These are phyloP conservation scores for Pinna nobilis DNA, from an alignment of 1,140 invertebrate species.

Conservation along the genomic window DNA sequence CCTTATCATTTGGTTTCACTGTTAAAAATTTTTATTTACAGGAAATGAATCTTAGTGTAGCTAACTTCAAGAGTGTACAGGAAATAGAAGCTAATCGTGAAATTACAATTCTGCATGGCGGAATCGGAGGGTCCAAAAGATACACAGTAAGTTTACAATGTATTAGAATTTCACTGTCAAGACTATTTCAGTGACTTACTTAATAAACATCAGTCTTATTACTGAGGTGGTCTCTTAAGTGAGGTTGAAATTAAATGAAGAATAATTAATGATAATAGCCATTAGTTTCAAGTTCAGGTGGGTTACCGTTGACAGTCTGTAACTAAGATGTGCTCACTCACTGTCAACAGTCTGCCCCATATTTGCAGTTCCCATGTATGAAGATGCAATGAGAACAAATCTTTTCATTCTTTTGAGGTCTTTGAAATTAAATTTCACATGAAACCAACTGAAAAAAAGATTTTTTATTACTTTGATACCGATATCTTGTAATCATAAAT, in stretches of 20 bases:
- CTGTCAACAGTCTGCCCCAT: too few relatives aligned
- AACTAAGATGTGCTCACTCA: not conserved
- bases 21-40: constrained; percentile 44
- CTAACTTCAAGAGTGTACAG: constrained; percentile 55
- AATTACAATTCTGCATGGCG: constrained; percentile 62
- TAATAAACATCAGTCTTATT: not conserved
- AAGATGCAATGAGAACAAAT: too few relatives aligned
- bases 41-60: constrained; percentile 56
- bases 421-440: too few relatives aligned
- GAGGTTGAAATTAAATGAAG: not conserved
- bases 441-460: too few relatives aligned
- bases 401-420: too few relatives aligned
- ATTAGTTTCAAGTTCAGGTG: not conserved
- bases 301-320: not conserved
- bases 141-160: constrained; percentile 32
- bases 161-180: too few relatives aligned
- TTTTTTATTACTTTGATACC: too few relatives aligned
- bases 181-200: not conserved
- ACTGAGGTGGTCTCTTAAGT: not conserved
- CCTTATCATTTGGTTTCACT: too few relatives aligned
- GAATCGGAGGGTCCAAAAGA: constrained; percentile 55
- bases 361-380: too few relatives aligned
- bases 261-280: too few relatives aligned
- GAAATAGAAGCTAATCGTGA: constrained; percentile 54
- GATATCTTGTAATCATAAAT: too few relatives aligned